Percentiles rank a stretch among this genome's conserved stretches.
These are phyloP conservation scores for Pipistrellus nathusii DNA, from an alignment of 2,797 vertebrate genomes.

Conservation along the genomic window DNA sequence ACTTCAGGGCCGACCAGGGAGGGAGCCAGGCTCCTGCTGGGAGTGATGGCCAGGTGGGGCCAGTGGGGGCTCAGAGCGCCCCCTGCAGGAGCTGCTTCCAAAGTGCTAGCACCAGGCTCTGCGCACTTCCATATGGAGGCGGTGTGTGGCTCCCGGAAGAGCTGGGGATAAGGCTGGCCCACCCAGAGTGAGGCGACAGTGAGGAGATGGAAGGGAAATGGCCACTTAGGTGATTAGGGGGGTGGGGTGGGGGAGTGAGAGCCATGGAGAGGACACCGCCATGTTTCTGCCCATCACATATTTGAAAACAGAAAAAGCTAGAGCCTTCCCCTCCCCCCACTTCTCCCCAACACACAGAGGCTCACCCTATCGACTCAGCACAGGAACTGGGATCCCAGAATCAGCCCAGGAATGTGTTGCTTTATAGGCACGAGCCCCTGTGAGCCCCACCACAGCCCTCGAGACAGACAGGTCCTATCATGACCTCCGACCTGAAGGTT, in stretches of 20 bases:
- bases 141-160: accelerated
- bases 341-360: background rate
- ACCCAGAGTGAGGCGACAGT: background rate
- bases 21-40: background rate
- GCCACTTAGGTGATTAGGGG: background rate
- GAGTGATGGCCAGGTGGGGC: no score
- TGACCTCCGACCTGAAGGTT: background rate
- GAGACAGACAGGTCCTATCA: background rate
- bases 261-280: background rate
- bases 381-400: background rate
- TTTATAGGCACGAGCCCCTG: accelerated
- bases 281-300: background rate
- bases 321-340: background rate
- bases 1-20: background rate
- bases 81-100: background rate
- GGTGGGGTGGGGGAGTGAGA: no score
- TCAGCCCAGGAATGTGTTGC: accelerated
- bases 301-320: background rate
- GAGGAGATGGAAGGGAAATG: background rate
- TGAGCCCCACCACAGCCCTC: background rate
- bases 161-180: accelerated
- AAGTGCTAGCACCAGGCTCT: background rate
- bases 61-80: no score
- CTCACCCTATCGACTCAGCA: accelerated
- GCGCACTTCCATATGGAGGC: background rate